Evolutionary conservation across 2,888 invertebrate species (phyloP).

Genomic region (Nebria salina): DNA sequence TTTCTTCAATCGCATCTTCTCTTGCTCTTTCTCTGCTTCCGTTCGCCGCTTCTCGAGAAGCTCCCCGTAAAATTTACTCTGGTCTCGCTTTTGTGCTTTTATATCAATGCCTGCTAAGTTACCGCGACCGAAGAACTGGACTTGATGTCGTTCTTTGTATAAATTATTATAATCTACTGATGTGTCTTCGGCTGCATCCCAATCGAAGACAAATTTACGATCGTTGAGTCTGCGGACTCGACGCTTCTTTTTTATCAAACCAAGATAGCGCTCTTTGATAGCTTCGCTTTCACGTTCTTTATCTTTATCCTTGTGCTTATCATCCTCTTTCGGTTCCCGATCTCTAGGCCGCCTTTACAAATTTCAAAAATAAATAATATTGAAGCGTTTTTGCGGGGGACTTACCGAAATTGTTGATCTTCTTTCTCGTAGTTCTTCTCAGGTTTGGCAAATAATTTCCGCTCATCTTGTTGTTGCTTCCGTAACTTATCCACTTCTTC

Average conservation of each 20-base stretch:
- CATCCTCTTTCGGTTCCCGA: slow-evolving; percentile 63
- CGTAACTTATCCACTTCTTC: slow-evolving; percentile 87
- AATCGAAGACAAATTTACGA: slow-evolving; percentile 99
- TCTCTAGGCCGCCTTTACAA: slow-evolving; percentile 63
- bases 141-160: slow-evolving; percentile 96
- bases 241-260: slow-evolving; percentile 91
- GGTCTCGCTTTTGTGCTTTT: slow-evolving; percentile 93
- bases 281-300: slow-evolving; percentile 94
- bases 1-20: slow-evolving; percentile 90
- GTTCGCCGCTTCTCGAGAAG: slow-evolving; percentile 94
- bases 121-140: slow-evolving; percentile 97
- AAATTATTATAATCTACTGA: slow-evolving; percentile 96
- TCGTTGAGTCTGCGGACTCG: slow-evolving; percentile 94
- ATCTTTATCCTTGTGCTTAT: slow-evolving; percentile 76
- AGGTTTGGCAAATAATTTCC: slow-evolving; percentile 53
- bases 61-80: slow-evolving; percentile 97
- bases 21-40: slow-evolving; percentile 96
- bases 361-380: neutral
- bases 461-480: slow-evolving; percentile 75
- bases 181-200: slow-evolving; percentile 99
- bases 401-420: slow-evolving; percentile 54
- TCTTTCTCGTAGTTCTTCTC: slow-evolving; percentile 55
- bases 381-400: neutral
- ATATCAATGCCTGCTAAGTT: slow-evolving; percentile 98
- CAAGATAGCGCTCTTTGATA: slow-evolving; percentile 94